Evolutionary conservation across 1,140 invertebrate genomes (phyloP).

Genomic region (Lysiphlebus fabarum): DNA sequence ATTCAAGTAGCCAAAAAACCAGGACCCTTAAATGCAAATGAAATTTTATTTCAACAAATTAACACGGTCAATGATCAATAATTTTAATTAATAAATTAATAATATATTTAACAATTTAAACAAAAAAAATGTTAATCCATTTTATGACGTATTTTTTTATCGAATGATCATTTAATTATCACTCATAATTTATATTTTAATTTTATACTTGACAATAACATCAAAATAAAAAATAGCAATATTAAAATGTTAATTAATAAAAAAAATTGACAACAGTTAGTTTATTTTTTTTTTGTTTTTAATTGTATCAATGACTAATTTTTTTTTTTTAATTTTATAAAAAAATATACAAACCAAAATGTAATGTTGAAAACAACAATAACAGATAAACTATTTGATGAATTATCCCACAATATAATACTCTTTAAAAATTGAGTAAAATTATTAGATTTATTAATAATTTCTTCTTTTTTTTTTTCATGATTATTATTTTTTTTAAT

Average conservation of each 20-base stretch:
- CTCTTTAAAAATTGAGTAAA: slow-evolving; percentile 40
- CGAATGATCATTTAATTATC: slow-evolving; percentile 7
- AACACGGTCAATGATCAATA: slow-evolving; percentile 4
- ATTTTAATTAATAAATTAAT: not conserved
- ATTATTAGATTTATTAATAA: slow-evolving; percentile 21
- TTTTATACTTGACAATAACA: not conserved
- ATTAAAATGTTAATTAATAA: not conserved
- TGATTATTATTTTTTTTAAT: slow-evolving; percentile 6
- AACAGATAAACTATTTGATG: slow-evolving; percentile 43
- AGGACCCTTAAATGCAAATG: not conserved
- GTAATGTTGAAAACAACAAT: slow-evolving; percentile 42
- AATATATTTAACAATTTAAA: slow-evolving; percentile 1
- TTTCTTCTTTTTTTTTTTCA: slow-evolving; percentile 10
- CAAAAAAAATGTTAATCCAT: not conserved
- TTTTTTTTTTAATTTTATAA: not conserved
- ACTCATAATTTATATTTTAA: not conserved
- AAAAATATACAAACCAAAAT: slow-evolving; percentile 40
- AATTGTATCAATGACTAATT: not conserved
- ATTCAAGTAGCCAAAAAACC: not conserved
- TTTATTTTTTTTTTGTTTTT: slow-evolving; percentile 4
- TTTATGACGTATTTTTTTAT: not conserved
- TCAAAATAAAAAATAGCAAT: not conserved
- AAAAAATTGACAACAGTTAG: not conserved
- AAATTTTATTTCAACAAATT: too few relatives aligned
- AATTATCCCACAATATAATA: slow-evolving; percentile 47